Base-by-base conservation (phyloP, 2,113 vertebrate species). In the Microtus pennsylvanicus region DNA sequence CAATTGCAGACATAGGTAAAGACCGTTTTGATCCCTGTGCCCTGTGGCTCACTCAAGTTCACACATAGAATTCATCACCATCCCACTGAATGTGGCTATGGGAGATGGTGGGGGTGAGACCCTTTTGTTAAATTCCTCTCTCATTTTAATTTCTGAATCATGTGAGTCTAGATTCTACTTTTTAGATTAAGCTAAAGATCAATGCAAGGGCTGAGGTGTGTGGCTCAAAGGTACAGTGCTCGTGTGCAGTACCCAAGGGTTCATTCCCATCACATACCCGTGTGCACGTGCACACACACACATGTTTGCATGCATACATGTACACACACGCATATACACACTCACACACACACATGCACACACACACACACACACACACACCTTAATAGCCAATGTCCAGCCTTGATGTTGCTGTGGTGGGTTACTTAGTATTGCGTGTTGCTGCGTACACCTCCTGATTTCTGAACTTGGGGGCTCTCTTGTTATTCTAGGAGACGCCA, bases 211-310 rank as follows among this genome's bases (percentile, higher is more conserved):
- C 22, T 63, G 13, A 8, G 58, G 55, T 7, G 4, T 30, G 14
- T 19, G 58, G 38, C 58, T 83, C 58, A 42, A 38, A 42, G 55
- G n/a, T 30, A 28, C 14, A 63, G 58, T 10, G 81, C 14, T 17
- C 30, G 26, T 61, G 24, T 83, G 24, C 58, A 28, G 28, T 58
- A 26, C 14, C 1, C 55, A 83, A 42, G 81, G 81, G 38, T 11
- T 24, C 58, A 17, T 42, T 2, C 24, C n/a, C n/a, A 63, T 52
- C 6, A 1, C 55, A 58, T 4, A 5, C 55, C 33, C 1, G 1
- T 11, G 35, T 4, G 10, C 2, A 33, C 7, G 3, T 28, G 12
- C 13, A 3, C 22, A 5, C 11, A 13, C 1, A 24, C 22, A 5
- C 11, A 14, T 3, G 35, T 11, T 19, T 4, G 10, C 2, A 50